Evolutionary conservation across 2,797 vertebrate species (phyloP), one percentile per base, ranked within the genome.

Genomic region (Epinephelus coioides): DNA sequence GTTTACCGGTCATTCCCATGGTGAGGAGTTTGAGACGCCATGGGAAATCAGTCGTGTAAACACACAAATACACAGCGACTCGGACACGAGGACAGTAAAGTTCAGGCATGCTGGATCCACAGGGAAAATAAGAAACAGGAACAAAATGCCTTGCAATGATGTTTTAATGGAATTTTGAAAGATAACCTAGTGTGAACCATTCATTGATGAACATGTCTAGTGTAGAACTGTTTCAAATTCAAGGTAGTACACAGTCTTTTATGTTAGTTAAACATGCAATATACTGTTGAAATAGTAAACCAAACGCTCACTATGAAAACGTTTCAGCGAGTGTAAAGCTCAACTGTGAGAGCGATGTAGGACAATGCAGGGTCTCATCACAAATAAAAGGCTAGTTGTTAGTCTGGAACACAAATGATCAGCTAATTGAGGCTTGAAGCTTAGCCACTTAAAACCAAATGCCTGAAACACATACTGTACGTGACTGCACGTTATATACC

Each of bases 91-190:
- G 82, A 87, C 66, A 78, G 61, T 72, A 18, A 65, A 55, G 11
- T 85, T 84, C 76, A 76, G 54, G 51, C 91, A 93, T 93, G 91
- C 92, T 92, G 88, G 90, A 90, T 73, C 79, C 79, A 70, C 14
- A 69, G 68, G 91, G 89, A 79, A 94, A 95, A 95, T 89, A 95
- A 93, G 91, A 92, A 95, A 93, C 94, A 67, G 92, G 94, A 95
- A 93, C 94, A 90, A 85, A 91, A 91, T 94, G 93, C 91, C 93
- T 95, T 95, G 94, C 91, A 95, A 95, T 93, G 92, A 95, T 94
- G 93, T 95, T 96, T 95, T 95, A 95, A 95, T 95, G 94, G 94
- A 94, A 94, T 95, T 95, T 94, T 94, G 91, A 94, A 93, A 90
- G 92, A 90, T 89, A 94, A 89, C 86, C 91, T 92, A 92, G 88